These are phyloP conservation scores for Ctenopoma kingsleyae DNA, from an alignment of 2,797 vertebrate species.

Conservation along the genomic window DNA sequence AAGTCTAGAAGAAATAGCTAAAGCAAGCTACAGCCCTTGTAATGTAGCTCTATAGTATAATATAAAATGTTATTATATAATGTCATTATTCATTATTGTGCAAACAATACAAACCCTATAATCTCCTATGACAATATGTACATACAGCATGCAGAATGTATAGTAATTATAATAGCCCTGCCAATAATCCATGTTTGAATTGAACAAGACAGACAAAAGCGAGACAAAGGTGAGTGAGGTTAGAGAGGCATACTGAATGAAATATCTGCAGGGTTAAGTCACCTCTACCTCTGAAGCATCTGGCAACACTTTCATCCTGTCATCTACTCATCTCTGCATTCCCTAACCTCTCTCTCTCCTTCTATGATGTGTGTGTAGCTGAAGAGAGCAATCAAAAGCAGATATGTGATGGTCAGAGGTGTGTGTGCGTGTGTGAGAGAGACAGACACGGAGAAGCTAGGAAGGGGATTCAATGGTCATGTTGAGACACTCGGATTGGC, in stretches of 20 bases:
- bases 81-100: neutral
- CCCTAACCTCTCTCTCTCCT: neutral
- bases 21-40: no score
- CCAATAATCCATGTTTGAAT: neutral
- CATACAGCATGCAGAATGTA: neutral
- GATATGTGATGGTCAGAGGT: conserved; percentile 52
- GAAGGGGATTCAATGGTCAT: conserved; percentile 69
- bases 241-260: conserved; percentile 9
- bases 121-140: no score
- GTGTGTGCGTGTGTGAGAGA: conserved; percentile 26
- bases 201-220: neutral
- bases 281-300: conserved; percentile 8
- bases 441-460: conserved; percentile 23
- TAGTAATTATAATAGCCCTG: neutral
- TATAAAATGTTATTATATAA: no score
- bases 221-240: conserved; percentile 5
- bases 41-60: no score
- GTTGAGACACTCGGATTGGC: conserved; percentile 69
- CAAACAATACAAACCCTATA: neutral
- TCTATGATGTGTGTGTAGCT: conserved; percentile 48
- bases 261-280: conserved; percentile 11
- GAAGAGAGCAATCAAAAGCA: conserved; percentile 72
- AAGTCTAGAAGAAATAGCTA: no score
- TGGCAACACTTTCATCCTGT: conserved; percentile 3
- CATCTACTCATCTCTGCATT: conserved; percentile 11